Base-by-base conservation (phyloP, 2,797 vertebrate species). In the Pseudopleuronectes americanus region DNA sequence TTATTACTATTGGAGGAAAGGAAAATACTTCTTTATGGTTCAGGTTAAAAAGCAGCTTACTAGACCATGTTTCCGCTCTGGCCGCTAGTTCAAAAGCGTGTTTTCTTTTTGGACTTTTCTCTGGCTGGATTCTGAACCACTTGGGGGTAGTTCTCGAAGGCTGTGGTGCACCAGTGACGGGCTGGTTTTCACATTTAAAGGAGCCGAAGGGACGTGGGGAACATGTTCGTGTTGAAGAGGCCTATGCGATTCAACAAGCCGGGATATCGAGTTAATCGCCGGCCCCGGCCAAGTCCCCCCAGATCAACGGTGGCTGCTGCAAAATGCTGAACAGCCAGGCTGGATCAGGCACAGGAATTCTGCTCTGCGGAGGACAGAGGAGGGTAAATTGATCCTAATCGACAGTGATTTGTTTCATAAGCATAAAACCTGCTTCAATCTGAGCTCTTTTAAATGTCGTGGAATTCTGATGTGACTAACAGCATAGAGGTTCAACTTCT, bases 1-100 rank as follows among this genome's bases (percentile, higher is more conserved):
- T 82, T 92, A 93, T 93, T 90, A 83, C 85, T 87, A 81, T 89
- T 89, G 82, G 78, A 91, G 79, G 81, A 80, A 92, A 91, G 85
- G 83, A 93, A 93, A 94, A 91, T 83, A 87, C 80, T 74, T 87
- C 80, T 90, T 90, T 89, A 87, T 86, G 87, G 91, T 90, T 90
- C 79, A 87, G 91, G 91, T 93, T 91, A 90, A 92, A 91, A 92
- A 90, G 89, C 79, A 84, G 84, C 89, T 86, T 83, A 90, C 80
- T 88, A 92, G 90, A 93, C 91, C 86, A 41, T 93, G 89, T 93
- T 94, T 94, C 93, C 92, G 80, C 77, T 88, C 89, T 94, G 91
- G 94, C 87, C 24, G 0, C 60, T 70, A 83, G 86, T 94, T 94
- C 91, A 94, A 94, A 93, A 77, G 84, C 80, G 59, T 91, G 88